Evolutionary conservation across 2,797 vertebrate species (phyloP), one percentile per base, ranked within the genome.

Genomic region (Pteronotus mesoamericanus): DNA sequence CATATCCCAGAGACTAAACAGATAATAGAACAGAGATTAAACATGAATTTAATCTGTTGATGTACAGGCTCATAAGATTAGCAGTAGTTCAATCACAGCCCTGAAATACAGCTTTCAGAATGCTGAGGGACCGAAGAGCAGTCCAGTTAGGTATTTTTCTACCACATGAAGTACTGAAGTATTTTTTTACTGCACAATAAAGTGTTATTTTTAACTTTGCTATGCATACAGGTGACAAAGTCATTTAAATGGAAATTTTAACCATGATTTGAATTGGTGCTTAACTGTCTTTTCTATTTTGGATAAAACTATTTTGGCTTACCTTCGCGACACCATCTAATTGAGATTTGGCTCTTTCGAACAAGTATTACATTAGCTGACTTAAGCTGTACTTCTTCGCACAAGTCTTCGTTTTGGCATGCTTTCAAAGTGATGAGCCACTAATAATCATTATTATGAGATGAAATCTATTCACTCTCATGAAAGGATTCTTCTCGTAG

Each of bases 191-290:
- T 61, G 37, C 22, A 95, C 48, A 96, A 94, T 94, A 69, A 89
- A 48, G 21, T 57, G 15, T 95, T 97, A 74, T 96, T 94, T 95
- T 92, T 96, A 87, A 94, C 68, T 94, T 69, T 95, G 82, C 55
- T 74, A 95, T 78, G 75, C 34, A 90, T 26, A 61, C 51, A 85
- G 77, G 74, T 94, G 82, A 69, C 42, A 24, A 93, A 94, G 71
- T 83, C 37, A 18, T 92, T 88, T 87, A 84, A 92, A 79, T 55
- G 78, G 29, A 95, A 95, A 94, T 72, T 84, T 95, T 80, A 91
- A 86, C 51, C 29, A 55, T 59, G 46, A 61, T 85, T 80, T 89
- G 87, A 96, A 93, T 68, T 85, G 34, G 57, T 66, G 42, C 48
- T 87, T 94, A 84, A 77, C 71, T 93, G 71, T 0, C 61, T 94